Conservation (phyloP, 2,888 invertebrate species). For the Ischnus inquisitorius region DNA sequence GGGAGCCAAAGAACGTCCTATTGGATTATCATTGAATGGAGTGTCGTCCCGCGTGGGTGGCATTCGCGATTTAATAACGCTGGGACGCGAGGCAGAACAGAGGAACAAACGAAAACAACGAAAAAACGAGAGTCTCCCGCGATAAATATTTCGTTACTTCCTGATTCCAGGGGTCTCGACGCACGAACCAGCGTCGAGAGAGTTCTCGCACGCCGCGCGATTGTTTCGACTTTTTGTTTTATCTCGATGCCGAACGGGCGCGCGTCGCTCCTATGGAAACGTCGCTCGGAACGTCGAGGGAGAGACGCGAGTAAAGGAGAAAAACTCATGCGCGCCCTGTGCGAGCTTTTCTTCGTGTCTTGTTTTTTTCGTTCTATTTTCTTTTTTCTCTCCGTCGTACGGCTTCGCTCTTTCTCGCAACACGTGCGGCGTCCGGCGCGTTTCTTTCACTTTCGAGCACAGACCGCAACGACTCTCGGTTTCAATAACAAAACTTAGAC, state of each 20-base stretch:
- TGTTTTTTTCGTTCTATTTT: neutral
- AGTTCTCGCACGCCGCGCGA: constrained; percentile 25
- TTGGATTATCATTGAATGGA: constrained; percentile 61
- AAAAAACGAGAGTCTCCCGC: constrained; percentile 25
- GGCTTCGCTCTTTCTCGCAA: constrained; percentile 19
- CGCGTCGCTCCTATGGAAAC: constrained; percentile 26
- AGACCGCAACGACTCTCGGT: constrained; percentile 2
- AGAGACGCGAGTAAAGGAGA: neutral
- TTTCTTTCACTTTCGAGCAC: neutral
- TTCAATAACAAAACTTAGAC: neutral
- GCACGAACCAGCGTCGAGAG: constrained; percentile 11
- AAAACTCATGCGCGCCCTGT: constrained; percentile 12
- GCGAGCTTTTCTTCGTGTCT: constrained; percentile 12
- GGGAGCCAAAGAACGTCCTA: constrained; percentile 26
- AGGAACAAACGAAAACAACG: constrained; percentile 20
- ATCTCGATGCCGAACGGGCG: constrained; percentile 30
- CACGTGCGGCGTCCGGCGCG: constrained; percentile 1
- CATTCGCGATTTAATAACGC: constrained; percentile 51
- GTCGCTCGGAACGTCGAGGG: constrained; percentile 9
- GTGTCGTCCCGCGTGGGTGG: constrained; percentile 56
- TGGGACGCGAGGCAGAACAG: constrained; percentile 34
- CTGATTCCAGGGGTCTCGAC: constrained; percentile 48
- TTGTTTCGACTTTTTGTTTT: constrained; percentile 47
- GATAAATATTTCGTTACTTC: constrained; percentile 67
- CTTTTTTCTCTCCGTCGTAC: neutral